Evolutionary conservation across 2,113 vertebrate genomes (phyloP), one percentile per base, ranked within the genome.

Genomic region (Diglossa brunneiventris): DNA sequence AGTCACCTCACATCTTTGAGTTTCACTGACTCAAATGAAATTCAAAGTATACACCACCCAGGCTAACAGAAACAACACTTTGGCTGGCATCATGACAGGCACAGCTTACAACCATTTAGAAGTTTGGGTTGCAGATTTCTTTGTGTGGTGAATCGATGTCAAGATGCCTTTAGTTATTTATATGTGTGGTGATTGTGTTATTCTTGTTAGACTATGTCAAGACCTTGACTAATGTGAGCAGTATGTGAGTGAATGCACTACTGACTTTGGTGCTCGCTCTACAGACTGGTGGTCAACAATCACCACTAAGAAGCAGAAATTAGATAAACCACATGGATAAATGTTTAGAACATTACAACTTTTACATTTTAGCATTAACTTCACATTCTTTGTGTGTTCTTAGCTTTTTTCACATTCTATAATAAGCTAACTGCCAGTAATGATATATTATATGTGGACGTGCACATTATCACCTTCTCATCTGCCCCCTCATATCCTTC

Each of bases 101-200:
- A 68, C 55, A 49, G 18, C 18, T 44, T 77, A 58, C 6, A 58
- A 42, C 11, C 22, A 26, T 67, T 69, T 89, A 72, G 62, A 63
- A 95, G 37, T 86, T 80, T 94, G 15, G 13, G 63, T 84, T 96
- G 64, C 21, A 91, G 42, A 82, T 94, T 96, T 97, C 72, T 82
- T 94, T 79, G n/a, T 55, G 31, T 18, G 19, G 37, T 50, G 63
- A 95, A 75, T 62, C 24, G 37, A 80, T 26, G 41, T 59, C 27
- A 66, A 87, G 84, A 79, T 63, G 64, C 49, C 68, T 87, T 89
- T 78, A 84, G 55, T 53, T 76, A 95, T 77, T 86, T 89, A 39
- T 62, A 62, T 4, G 7, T 89, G n/a, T 73, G 90, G 37, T 5
- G 5, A 83, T 50, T 74, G 33, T 47, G 31, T 89, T 78, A 85